Percentiles rank a stretch among this genome's conserved stretches.
phyloP scores from a whole-genome alignment of 2,888 invertebrate species.

The Neoascia interrupta region DNA sequence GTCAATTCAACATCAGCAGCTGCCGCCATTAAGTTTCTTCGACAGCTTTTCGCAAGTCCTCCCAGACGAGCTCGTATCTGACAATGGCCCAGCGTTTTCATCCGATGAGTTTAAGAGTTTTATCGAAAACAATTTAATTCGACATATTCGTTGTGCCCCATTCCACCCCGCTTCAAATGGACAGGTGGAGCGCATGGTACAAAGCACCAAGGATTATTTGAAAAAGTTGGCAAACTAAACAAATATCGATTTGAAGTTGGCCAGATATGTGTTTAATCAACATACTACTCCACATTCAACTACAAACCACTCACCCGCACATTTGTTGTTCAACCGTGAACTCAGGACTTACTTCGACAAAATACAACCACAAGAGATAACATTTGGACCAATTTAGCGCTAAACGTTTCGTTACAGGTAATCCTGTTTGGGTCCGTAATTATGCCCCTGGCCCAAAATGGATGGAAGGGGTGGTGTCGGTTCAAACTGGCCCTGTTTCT shows the following conservation, averaged over 20 bases:
- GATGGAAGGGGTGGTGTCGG: background rate
- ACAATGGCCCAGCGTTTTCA: constrained; percentile 47
- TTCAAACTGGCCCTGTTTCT: constrained; percentile 12
- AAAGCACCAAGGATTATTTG: constrained; percentile 32
- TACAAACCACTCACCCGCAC: background rate
- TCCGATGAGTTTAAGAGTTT: constrained; percentile 45
- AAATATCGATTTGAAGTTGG: constrained; percentile 6
- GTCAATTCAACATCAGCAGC: constrained; percentile 40
- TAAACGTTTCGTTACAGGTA: constrained; percentile 14
- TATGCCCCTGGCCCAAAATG: constrained; percentile 23
- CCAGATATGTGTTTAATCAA: constrained; percentile 22
- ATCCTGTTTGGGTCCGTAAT: constrained; percentile 23
- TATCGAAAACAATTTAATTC: constrained; percentile 41
- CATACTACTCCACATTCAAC: constrained; percentile 4
- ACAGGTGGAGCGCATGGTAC: constrained; percentile 17
- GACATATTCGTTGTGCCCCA: constrained; percentile 49
- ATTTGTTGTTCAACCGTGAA: background rate
- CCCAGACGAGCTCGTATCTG: constrained; percentile 27
- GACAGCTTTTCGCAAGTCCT: constrained; percentile 25
- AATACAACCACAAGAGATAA: constrained; percentile 12
- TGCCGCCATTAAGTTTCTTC: constrained; percentile 24
- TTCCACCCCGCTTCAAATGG: constrained; percentile 43
- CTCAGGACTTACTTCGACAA: constrained; percentile 9
- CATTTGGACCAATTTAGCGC: background rate
- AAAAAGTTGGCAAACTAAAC: constrained; percentile 19